phyloP scores from a whole-genome alignment of 2,888 invertebrate species.

The Pediacus dermestoides region DNA sequence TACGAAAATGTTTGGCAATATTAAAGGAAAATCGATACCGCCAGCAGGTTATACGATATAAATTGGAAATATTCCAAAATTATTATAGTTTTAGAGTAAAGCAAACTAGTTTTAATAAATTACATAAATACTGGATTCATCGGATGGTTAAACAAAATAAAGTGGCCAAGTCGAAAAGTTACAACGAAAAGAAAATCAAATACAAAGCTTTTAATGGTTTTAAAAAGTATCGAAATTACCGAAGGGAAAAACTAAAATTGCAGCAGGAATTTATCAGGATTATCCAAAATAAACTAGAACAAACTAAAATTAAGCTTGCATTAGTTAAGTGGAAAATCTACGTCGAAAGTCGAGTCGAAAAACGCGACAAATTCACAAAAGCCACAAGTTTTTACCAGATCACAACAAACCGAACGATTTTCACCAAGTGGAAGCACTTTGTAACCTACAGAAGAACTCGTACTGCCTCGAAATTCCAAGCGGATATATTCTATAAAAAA shows the following conservation, averaged over 20 bases:
- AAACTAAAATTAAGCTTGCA: too few relatives aligned
- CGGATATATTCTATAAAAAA: conserved; percentile 6
- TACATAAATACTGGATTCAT: conserved; percentile 12
- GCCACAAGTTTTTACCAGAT: not conserved
- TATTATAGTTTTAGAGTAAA: conserved; percentile 8
- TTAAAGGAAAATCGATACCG: conserved; percentile 17
- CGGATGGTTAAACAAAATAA: conserved; percentile 9
- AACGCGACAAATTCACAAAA: not conserved
- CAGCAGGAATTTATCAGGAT: too few relatives aligned
- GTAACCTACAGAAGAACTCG: conserved; percentile 5
- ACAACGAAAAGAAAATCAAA: conserved; percentile 17
- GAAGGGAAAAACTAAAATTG: conserved; percentile 14
- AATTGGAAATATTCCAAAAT: conserved; percentile 8
- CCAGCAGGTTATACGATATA: conserved; percentile 11
- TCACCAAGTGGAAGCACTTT: conserved; percentile 5
- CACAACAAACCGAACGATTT: not conserved
- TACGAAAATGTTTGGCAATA: conserved; percentile 21
- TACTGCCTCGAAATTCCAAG: conserved; percentile 1
- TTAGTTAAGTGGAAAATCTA: too few relatives aligned
- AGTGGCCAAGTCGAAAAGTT: conserved; percentile 15
- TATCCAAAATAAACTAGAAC: too few relatives aligned
- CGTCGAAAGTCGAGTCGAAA: too few relatives aligned
- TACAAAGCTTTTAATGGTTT: conserved; percentile 14
- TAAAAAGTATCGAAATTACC: conserved; percentile 12
- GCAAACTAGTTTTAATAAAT: conserved; percentile 13